Conservation (phyloP, 2,113 vertebrate species). For the Rhizomys pruinosus region DNA sequence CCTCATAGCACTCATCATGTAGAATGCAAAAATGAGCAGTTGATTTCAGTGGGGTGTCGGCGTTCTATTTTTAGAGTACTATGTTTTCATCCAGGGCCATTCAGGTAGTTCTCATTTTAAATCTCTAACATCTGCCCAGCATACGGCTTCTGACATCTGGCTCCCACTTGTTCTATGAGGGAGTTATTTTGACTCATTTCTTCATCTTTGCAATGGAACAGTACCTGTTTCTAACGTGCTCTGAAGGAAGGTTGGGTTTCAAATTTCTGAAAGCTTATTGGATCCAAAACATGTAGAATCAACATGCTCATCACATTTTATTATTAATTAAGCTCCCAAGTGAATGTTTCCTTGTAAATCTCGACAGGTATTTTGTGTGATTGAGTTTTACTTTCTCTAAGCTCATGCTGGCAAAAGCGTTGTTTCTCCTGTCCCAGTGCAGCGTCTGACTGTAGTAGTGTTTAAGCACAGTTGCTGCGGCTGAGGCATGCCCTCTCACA, state of each 20-base stretch:
- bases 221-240: slow-evolving; percentile 27
- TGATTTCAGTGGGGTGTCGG: slow-evolving; percentile 65
- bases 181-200: slow-evolving; percentile 46
- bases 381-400: neutral
- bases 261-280: neutral
- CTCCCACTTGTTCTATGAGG: slow-evolving; percentile 16
- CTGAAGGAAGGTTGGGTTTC: neutral
- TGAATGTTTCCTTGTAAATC: slow-evolving; percentile 35
- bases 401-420: neutral
- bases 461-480: neutral
- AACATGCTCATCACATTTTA: slow-evolving; percentile 8
- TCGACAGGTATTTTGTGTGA: slow-evolving; percentile 30
- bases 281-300: slow-evolving; percentile 19
- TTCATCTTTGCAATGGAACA: slow-evolving; percentile 45
- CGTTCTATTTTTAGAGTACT: slow-evolving; percentile 65
- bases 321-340: slow-evolving; percentile 40
- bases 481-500: neutral
- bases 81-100: slow-evolving; percentile 43
- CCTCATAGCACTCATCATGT: slow-evolving; percentile 15
- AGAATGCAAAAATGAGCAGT: slow-evolving; percentile 59
- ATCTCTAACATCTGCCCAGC: slow-evolving; percentile 74
- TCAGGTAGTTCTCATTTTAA: slow-evolving; percentile 71
- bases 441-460: neutral
- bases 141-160: slow-evolving; percentile 69
- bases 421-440: neutral